A percentile compares a stretch with the other conserved stretches of the same genome.
phyloP scores from a whole-genome alignment of 2,888 invertebrate genomes.

The Cataglyphis albicans region DNA sequence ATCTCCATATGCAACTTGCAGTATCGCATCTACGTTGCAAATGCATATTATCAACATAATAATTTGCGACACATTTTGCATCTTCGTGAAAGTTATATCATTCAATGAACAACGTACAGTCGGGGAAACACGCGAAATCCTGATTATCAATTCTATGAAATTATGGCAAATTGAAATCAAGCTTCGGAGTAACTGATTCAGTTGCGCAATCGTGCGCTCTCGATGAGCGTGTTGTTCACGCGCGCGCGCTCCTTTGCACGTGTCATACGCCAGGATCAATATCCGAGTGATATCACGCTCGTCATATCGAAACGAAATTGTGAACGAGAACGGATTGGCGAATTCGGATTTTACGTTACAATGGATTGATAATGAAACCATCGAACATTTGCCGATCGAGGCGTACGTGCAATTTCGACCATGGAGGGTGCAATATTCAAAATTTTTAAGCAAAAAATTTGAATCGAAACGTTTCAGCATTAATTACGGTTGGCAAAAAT shows the following conservation, averaged over 20 bases:
- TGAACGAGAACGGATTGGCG: slow-evolving; percentile 65
- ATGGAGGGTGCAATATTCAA: slow-evolving; percentile 39
- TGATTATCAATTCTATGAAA: slow-evolving; percentile 71
- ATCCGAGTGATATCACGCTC: slow-evolving; percentile 68
- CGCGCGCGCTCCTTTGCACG: slow-evolving; percentile 47
- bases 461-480: slow-evolving; percentile 36
- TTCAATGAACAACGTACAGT: slow-evolving; percentile 31
- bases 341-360: slow-evolving; percentile 74
- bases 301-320: slow-evolving; percentile 72
- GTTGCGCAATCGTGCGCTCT: slow-evolving; percentile 44
- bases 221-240: slow-evolving; percentile 32
- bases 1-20: slow-evolving; percentile 51
- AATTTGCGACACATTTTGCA: slow-evolving; percentile 62
- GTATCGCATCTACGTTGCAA: slow-evolving; percentile 54
- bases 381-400: slow-evolving; percentile 51
- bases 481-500: slow-evolving; percentile 50
- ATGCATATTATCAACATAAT: slow-evolving; percentile 74
- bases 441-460: slow-evolving; percentile 53
- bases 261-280: slow-evolving; percentile 68
- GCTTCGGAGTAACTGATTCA: slow-evolving; percentile 59
- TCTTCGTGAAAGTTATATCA: slow-evolving; percentile 59
- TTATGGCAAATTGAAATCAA: slow-evolving; percentile 73
- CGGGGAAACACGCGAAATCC: slow-evolving; percentile 60
- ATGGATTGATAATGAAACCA: slow-evolving; percentile 74
- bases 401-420: slow-evolving; percentile 60